These are phyloP conservation scores for Eretmochelys imbricata DNA, from an alignment of 2,113 vertebrate genomes.

Conservation along the genomic window DNA sequence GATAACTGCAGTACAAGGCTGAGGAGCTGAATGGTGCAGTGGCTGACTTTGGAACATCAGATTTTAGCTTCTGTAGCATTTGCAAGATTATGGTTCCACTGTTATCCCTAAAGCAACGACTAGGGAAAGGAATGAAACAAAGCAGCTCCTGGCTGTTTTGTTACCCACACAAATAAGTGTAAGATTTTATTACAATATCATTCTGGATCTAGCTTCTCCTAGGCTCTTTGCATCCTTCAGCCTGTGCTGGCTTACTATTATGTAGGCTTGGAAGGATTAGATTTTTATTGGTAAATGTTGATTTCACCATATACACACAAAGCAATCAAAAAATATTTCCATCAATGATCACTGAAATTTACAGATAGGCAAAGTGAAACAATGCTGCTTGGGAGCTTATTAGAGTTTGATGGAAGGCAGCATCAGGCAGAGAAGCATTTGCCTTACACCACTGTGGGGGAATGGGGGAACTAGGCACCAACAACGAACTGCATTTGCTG, in stretches of 20 bases:
- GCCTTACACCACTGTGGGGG: fast-evolving
- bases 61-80: neutral
- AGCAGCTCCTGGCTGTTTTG: neutral
- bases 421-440: neutral
- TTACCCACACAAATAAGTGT: fast-evolving
- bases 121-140: fast-evolving
- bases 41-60: neutral
- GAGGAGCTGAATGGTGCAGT: fast-evolving
- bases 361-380: no score
- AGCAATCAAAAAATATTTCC: no score
- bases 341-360: no score
- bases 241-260: neutral
- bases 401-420: fast-evolving
- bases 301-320: no score
- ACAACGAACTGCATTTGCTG: neutral
- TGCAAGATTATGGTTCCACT: fast-evolving
- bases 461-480: neutral
- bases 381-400: no score
- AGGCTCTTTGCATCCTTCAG: neutral
- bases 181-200: fast-evolving
- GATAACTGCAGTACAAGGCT: no score
- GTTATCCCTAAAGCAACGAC: neutral
- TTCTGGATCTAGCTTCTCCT: neutral
- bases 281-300: no score
- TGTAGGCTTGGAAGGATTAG: no score